phyloP scores from a whole-genome alignment of 2,888 invertebrate species.

The Harpalus rufipes region DNA sequence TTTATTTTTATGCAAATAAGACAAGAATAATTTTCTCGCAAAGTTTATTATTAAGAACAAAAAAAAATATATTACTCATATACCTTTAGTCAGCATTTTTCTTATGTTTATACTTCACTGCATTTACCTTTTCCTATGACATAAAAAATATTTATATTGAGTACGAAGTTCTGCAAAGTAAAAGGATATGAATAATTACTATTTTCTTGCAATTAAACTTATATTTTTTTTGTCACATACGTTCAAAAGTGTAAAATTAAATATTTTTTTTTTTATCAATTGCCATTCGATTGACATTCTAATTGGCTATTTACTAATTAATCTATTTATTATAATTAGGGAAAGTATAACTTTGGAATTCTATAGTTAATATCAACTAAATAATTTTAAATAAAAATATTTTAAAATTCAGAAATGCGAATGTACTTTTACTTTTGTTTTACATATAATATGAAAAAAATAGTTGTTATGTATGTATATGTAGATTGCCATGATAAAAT shows the following conservation, averaged over 20 bases:
- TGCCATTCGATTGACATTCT: too few relatives aligned
- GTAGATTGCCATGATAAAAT: too few relatives aligned
- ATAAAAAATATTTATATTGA: background rate
- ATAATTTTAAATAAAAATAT: background rate
- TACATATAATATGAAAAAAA: too few relatives aligned
- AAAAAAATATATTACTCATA: background rate
- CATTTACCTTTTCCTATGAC: background rate
- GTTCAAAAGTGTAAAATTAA: too few relatives aligned
- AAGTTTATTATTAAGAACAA: background rate
- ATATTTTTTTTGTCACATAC: too few relatives aligned
- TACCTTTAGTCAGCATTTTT: background rate
- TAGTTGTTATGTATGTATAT: too few relatives aligned
- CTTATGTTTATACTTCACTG: too few relatives aligned
- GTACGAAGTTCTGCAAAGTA: too few relatives aligned
- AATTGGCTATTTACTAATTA: background rate
- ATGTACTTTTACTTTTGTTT: background rate
- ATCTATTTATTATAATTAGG: background rate
- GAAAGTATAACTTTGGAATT: background rate
- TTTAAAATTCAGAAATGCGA: background rate
- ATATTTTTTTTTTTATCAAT: too few relatives aligned
- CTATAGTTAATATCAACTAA: background rate
- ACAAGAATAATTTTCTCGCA: background rate
- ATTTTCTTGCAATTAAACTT: too few relatives aligned
- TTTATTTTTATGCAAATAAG: background rate
- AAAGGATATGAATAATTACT: too few relatives aligned